A percentile compares a stretch with the other conserved stretches of the same genome.
Conservation (phyloP, 1,140 invertebrate species). For the Akabosia matsudoensis region DNA sequence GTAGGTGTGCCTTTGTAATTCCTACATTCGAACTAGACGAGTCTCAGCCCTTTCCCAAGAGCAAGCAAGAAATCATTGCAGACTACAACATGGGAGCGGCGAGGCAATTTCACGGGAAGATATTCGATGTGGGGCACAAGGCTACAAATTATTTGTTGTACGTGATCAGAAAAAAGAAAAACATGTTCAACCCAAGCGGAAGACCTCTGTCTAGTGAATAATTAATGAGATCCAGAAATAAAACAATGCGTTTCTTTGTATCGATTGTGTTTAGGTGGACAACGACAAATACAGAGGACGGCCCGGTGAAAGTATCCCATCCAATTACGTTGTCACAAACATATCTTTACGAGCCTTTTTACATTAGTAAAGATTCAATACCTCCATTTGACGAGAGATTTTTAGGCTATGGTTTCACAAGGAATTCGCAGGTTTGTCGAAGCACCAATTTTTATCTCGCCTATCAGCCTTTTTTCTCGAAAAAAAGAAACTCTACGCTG, state of each 20-base stretch:
- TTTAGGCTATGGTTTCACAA: constrained; percentile 89
- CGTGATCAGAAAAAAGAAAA: background rate
- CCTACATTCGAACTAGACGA: constrained; percentile 85
- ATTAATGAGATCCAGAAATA: background rate
- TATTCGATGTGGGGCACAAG: constrained; percentile 87
- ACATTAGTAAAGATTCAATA: constrained; percentile 73
- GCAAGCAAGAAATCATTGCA: constrained; percentile 70
- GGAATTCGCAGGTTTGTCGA: constrained; percentile 71
- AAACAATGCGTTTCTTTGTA: background rate
- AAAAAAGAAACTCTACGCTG: too few species aligned
- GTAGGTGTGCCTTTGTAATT: constrained; percentile 77
- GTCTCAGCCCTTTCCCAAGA: constrained; percentile 68
- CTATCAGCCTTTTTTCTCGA: too few species aligned
- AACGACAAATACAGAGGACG: background rate
- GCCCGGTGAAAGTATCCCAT: constrained; percentile 21
- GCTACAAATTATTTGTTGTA: constrained; percentile 72
- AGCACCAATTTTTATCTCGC: background rate
- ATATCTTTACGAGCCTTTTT: constrained; percentile 81
- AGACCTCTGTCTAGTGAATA: background rate
- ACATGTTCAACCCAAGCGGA: background rate
- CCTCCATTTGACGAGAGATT: constrained; percentile 88
- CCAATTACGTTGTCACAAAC: background rate
- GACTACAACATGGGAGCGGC: constrained; percentile 70
- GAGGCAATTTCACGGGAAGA: constrained; percentile 84
- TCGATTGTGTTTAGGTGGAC: constrained; percentile 9